Evolutionary conservation across 2,888 invertebrate species (phyloP).

Genomic region (Catocala fraxini): DNA sequence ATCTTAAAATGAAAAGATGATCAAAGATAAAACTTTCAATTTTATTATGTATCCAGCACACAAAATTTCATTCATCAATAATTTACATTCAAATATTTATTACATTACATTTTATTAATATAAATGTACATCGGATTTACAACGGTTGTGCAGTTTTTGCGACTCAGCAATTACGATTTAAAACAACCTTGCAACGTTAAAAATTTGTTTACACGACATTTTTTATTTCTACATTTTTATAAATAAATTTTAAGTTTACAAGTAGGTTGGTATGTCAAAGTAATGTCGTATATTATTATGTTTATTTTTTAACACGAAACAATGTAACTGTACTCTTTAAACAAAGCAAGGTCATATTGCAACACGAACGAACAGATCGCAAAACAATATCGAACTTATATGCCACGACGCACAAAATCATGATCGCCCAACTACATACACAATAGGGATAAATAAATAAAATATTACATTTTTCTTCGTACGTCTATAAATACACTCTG

Average conservation of each 20-base stretch:
- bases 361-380: slow-evolving; percentile 14
- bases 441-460: slow-evolving; percentile 69
- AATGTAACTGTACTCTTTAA: slow-evolving; percentile 14
- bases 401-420: slow-evolving; percentile 31
- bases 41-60: slow-evolving; percentile 63
- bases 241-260: background rate
- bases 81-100: slow-evolving; percentile 38
- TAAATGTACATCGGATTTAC: slow-evolving; percentile 22
- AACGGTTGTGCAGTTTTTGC: slow-evolving; percentile 9
- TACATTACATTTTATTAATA: slow-evolving; percentile 23
- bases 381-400: slow-evolving; percentile 31
- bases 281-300: slow-evolving; percentile 11
- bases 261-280: slow-evolving; percentile 7
- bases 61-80: slow-evolving; percentile 48
- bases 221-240: background rate
- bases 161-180: slow-evolving; percentile 13
- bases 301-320: slow-evolving; percentile 11
- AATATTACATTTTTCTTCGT: slow-evolving; percentile 64
- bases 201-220: background rate
- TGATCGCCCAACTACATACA: slow-evolving; percentile 49
- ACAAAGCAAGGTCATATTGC: slow-evolving; percentile 34
- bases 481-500: slow-evolving; percentile 77
- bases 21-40: slow-evolving; percentile 43
- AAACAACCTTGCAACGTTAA: slow-evolving; percentile 1
- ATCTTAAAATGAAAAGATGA: slow-evolving; percentile 8